Evolutionary conservation across 2,113 vertebrate species (phyloP).

Genomic region (Daubentonia madagascariensis): DNA sequence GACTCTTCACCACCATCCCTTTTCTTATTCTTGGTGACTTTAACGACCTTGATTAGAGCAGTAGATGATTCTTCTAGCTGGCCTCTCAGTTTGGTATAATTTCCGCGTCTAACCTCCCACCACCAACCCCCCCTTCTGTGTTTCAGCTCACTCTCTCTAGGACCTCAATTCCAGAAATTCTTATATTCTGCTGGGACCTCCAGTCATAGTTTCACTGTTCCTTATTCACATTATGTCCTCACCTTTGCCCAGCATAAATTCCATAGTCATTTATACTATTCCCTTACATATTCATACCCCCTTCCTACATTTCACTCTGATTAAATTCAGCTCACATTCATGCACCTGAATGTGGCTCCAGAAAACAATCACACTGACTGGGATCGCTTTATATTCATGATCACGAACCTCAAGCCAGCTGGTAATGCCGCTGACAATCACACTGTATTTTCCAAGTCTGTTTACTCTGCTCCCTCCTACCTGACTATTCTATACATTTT

Average conservation of each 20-base stretch:
- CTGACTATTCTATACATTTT: not conserved
- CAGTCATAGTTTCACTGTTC: not conserved
- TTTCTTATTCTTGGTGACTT: not conserved
- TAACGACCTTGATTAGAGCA: not conserved
- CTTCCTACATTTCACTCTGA: not conserved
- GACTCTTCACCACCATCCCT: not conserved
- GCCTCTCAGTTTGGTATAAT: not conserved
- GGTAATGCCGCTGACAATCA: not conserved
- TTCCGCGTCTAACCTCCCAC: not conserved
- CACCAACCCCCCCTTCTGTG: not conserved
- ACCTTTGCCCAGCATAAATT: not conserved
- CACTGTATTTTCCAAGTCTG: not conserved
- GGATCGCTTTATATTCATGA: not conserved
- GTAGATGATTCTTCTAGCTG: not conserved
- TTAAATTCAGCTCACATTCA: not conserved
- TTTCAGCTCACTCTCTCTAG: not conserved
- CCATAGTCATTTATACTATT: not conserved
- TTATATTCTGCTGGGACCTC: not conserved
- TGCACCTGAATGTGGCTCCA: not conserved
- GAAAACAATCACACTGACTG: not conserved
- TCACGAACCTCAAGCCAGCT: not conserved
- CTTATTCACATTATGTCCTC: not conserved
- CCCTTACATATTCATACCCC: not conserved
- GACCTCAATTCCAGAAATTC: not conserved
- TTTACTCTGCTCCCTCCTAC: not conserved